phyloP scores from a whole-genome alignment of 1,140 invertebrate species.

The Cephus cinctus region DNA sequence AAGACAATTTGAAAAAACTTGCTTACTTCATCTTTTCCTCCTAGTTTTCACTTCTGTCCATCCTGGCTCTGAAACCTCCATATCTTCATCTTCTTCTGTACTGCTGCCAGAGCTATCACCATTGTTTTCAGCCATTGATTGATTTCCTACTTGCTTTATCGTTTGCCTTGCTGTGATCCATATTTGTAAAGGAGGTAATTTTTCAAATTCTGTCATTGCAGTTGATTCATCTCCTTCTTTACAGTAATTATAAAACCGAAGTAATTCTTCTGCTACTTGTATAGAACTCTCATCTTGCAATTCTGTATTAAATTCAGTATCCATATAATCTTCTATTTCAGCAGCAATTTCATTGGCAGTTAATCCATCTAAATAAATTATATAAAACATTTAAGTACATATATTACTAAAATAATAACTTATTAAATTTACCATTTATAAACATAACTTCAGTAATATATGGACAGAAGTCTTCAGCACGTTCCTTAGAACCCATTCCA shows the following conservation, averaged over 20 bases:
- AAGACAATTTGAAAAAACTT: constrained; percentile 11
- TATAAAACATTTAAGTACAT: not conserved
- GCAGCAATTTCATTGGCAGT: constrained; percentile 27
- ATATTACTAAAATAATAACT: constrained; percentile 6
- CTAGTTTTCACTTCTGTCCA: constrained; percentile 32
- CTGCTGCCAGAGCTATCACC: constrained; percentile 14
- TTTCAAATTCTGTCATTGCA: constrained; percentile 29
- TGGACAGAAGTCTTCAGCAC: constrained; percentile 29
- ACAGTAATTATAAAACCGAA: constrained; percentile 37
- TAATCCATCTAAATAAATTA: constrained; percentile 28
- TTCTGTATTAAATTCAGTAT: constrained; percentile 35
- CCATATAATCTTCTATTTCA: constrained; percentile 42
- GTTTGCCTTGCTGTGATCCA: constrained; percentile 29
- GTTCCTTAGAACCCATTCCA: constrained; percentile 35
- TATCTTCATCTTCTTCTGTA: constrained; percentile 11
- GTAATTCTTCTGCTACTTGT: constrained; percentile 40
- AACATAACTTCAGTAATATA: constrained; percentile 36
- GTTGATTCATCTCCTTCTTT: constrained; percentile 19
- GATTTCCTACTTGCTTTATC: not conserved
- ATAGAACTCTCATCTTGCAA: constrained; percentile 38
- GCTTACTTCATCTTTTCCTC: constrained; percentile 26
- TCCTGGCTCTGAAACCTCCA: constrained; percentile 23
- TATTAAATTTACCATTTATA: constrained; percentile 34
- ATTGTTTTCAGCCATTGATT: not conserved
- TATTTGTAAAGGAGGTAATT: constrained; percentile 35